Percentiles rank a stretch among this genome's conserved stretches.
These are phyloP conservation scores for Bradypodion pumilum DNA, from an alignment of 2,797 vertebrate genomes.

Conservation along the genomic window DNA sequence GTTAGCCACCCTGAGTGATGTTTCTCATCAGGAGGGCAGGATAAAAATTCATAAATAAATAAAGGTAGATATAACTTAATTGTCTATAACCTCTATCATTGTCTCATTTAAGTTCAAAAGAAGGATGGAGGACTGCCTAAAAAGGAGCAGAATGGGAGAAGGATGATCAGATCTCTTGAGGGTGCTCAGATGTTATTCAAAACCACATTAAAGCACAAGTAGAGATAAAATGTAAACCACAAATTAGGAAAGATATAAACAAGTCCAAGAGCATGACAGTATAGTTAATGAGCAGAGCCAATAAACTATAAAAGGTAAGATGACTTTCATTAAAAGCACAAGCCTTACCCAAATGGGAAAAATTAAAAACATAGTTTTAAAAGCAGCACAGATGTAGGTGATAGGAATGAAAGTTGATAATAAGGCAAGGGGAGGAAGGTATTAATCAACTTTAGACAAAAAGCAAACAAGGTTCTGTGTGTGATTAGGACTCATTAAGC, in stretches of 20 bases:
- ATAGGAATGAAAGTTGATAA: neutral
- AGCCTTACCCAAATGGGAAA: neutral
- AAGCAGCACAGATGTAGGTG: neutral
- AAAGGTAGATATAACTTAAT: neutral
- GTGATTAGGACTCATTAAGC: neutral
- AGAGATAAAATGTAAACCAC: neutral
- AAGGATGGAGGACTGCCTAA: neutral
- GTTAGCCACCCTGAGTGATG: too few species aligned
- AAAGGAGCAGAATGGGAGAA: neutral
- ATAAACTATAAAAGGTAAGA: neutral
- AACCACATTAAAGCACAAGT: slow-evolving; percentile 9
- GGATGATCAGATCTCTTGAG: neutral
- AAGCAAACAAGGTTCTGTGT: neutral
- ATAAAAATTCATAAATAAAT: too few species aligned
- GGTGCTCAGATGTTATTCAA: neutral
- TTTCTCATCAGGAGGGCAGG: too few species aligned
- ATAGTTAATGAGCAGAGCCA: neutral
- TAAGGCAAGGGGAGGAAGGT: neutral
- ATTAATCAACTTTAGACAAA: too few species aligned
- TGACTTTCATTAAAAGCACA: neutral
- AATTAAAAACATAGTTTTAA: neutral
- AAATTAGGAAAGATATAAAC: slow-evolving; percentile 11
- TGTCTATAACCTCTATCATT: neutral
- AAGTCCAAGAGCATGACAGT: neutral
- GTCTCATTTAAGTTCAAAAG: neutral